Evolutionary conservation across 1,140 invertebrate genomes (phyloP), one percentile per base, ranked within the genome.

Genomic region (Cephus cinctus): DNA sequence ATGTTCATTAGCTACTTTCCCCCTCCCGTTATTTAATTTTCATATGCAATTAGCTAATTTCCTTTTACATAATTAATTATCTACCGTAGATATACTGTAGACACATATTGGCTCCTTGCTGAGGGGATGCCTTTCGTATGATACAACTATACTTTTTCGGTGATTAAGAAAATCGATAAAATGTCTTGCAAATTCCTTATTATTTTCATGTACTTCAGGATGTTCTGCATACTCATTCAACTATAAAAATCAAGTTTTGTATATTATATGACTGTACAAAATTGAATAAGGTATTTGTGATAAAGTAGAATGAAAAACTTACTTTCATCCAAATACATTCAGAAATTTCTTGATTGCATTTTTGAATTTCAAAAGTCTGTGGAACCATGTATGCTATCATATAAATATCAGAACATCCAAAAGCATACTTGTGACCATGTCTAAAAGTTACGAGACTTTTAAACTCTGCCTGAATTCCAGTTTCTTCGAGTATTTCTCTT

Each of bases 401-500:
- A 62, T 94, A 96, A 38, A 94, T 83, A 67, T 94, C 92, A 1
- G 88, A 92, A 64, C 91, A 94, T 4, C 80, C 84, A 68, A 88
- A 94, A 60, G 82, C 82, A 55, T 81, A 82, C 30, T 75, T 61
- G 54, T 89, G 86, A 5, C 79, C 78, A 63, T 96, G 92, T 52
- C 92, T 79, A 50, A 95, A 84, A 34, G 84, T 80, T 8, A 96
- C 65, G 6, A 96, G 59, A 19, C 85, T 87, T 35, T 83, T 71
- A 69, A 95, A 96, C 47, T 84, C 79, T 2, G 86, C 80, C 39
- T 81, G 65, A 32, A 97, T 80, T 32, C 90, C 89, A 1, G 93
- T 97, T 73, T 97, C 94, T 78, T 96, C 94, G 14, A 83, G 75
- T 1, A 96, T 90, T 78, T 97, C 94, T 58, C 94, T 80, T 25